These are phyloP conservation scores for Falco punctatus DNA, from an alignment of 2,113 vertebrate species.

Conservation along the genomic window DNA sequence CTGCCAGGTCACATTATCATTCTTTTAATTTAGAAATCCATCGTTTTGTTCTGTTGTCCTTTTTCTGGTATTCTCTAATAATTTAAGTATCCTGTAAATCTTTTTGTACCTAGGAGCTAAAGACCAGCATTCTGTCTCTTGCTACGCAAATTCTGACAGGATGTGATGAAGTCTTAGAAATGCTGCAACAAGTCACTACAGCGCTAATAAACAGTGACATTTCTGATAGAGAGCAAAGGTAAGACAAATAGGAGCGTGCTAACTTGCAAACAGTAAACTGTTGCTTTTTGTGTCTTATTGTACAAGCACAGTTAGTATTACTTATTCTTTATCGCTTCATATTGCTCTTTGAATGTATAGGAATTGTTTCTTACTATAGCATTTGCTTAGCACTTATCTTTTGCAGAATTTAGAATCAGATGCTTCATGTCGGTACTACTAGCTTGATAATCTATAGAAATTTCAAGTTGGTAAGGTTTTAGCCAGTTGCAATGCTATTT, in stretches of 20 bases:
- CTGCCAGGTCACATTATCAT: slow-evolving; percentile 71
- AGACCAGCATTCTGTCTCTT: slow-evolving; percentile 92
- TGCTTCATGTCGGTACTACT: not conserved
- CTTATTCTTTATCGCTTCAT: not conserved
- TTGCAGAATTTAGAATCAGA: not conserved
- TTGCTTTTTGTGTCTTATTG: not conserved
- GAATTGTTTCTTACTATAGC: not conserved
- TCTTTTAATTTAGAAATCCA: slow-evolving; percentile 65
- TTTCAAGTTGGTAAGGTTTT: not conserved
- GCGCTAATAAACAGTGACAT: slow-evolving; percentile 94
- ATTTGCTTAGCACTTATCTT: not conserved
- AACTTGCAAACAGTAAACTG: not conserved
- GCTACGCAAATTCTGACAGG: slow-evolving; percentile 94
- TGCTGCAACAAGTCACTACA: slow-evolving; percentile 94
- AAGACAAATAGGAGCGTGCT: not conserved
- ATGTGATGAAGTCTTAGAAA: slow-evolving; percentile 97
- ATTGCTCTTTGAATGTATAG: not conserved
- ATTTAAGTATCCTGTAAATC: not conserved
- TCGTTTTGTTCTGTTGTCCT: slow-evolving; percentile 43
- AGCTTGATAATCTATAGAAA: not conserved
- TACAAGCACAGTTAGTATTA: not conserved
- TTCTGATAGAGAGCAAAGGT: slow-evolving; percentile 91
- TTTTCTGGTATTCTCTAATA: not conserved
- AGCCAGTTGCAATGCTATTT: not conserved
- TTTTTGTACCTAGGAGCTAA: slow-evolving; percentile 86